Percentiles rank a stretch among this genome's conserved stretches.
These are phyloP conservation scores for Drosophila kohkoa DNA, from an alignment of 1,140 invertebrate genomes.

Conservation along the genomic window DNA sequence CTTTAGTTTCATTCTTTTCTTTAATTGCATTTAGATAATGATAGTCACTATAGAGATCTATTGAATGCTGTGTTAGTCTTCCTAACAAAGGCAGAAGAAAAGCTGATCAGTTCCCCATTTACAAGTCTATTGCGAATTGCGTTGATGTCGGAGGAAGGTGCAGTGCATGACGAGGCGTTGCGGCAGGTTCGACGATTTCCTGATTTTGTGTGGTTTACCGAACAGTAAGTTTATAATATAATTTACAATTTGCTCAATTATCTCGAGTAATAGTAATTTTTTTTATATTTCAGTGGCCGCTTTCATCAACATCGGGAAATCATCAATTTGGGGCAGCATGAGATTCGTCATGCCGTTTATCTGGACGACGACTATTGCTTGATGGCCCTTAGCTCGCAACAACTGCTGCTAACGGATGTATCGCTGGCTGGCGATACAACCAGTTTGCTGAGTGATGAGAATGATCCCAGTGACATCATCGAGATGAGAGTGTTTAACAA, in stretches of 20 bases:
- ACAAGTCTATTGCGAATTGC: conserved; percentile 86
- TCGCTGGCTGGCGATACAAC: conserved; percentile 60
- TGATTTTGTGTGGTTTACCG: conserved; percentile 70
- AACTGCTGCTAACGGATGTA: conserved; percentile 63
- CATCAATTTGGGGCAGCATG: conserved; percentile 55
- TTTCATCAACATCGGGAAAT: conserved; percentile 79
- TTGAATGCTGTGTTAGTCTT: conserved; percentile 83
- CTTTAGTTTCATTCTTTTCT: not conserved
- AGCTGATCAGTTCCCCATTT: conserved; percentile 59
- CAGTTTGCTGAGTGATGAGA: conserved; percentile 52
- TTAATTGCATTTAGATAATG: conserved; percentile 48
- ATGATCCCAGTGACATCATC: conserved; percentile 34
- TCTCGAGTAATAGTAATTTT: too few relatives aligned
- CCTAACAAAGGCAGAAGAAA: conserved; percentile 84
- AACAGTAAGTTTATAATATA: conserved; percentile 56
- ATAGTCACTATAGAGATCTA: conserved; percentile 70
- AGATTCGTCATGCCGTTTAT: conserved; percentile 52
- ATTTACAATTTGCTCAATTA: not conserved
- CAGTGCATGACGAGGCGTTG: conserved; percentile 81
- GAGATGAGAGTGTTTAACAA: conserved; percentile 59
- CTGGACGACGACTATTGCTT: conserved; percentile 66
- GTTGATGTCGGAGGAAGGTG: conserved; percentile 81
- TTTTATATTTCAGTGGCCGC: conserved; percentile 52
- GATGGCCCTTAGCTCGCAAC: conserved; percentile 53
- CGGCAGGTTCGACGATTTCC: conserved; percentile 73